These are phyloP conservation scores for Carabus problematicus DNA, from an alignment of 2,888 invertebrate species.

Conservation along the genomic window DNA sequence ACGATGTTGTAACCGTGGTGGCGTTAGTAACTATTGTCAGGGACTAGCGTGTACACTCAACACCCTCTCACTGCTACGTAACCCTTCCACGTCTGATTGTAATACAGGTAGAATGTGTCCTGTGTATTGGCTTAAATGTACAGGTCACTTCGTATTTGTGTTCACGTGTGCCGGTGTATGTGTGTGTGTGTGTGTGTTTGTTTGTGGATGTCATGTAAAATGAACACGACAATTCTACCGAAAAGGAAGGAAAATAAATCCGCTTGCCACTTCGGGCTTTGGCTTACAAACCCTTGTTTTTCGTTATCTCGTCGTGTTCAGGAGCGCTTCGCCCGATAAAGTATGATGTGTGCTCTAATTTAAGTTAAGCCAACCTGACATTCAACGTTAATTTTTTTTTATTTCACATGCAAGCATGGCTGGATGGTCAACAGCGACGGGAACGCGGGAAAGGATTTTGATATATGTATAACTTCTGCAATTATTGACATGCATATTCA, in stretches of 20 bases:
- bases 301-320: constrained; percentile 31
- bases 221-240: constrained; percentile 37
- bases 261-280: constrained; percentile 32
- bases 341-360: constrained; percentile 28
- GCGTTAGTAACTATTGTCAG: constrained; percentile 1
- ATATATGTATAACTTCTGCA: too few species aligned
- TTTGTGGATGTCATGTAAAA: constrained; percentile 35
- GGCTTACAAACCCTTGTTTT: constrained; percentile 28
- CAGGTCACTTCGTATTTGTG: constrained; percentile 1
- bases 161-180: constrained; percentile 13
- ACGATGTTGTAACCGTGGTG: background rate
- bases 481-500: too few species aligned
- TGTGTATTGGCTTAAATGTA: too few species aligned
- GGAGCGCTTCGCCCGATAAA: constrained; percentile 21
- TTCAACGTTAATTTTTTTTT: too few species aligned
- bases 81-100: constrained; percentile 1
- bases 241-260: constrained; percentile 39
- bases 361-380: background rate
- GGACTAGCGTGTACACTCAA: background rate
- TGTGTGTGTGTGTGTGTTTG: background rate
- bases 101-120: too few species aligned
- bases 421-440: too few species aligned
- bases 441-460: too few species aligned
- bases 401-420: too few species aligned
- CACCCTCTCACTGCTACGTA: constrained; percentile 3